phyloP scores from a whole-genome alignment of 2,888 invertebrate genomes.

The Melieria picta region DNA sequence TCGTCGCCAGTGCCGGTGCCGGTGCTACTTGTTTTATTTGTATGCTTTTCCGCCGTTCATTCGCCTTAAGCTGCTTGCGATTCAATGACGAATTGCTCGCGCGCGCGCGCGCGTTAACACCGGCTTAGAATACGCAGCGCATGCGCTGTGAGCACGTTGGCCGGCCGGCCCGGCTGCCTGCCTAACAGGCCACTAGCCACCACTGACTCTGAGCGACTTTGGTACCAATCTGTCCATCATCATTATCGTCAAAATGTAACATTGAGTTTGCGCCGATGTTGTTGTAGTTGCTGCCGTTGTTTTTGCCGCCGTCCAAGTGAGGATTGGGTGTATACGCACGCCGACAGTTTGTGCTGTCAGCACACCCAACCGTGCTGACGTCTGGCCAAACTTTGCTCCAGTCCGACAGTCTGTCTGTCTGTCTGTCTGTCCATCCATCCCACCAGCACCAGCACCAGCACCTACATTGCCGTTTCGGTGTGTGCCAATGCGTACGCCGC shows the following conservation, averaged over 20 bases:
- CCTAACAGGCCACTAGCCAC: neutral
- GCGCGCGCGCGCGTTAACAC: constrained; percentile 10
- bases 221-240: constrained; percentile 65
- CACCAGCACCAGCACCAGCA: neutral
- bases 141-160: neutral
- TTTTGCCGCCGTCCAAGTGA: constrained; percentile 10
- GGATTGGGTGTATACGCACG: neutral
- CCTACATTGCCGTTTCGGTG: neutral
- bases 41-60: too few relatives aligned
- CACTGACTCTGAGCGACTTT: constrained; percentile 51
- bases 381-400: neutral
- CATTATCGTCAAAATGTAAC: constrained; percentile 60
- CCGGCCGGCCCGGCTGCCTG: constrained; percentile 47
- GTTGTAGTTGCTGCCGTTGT: constrained; percentile 28
- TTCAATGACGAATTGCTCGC: constrained; percentile 27
- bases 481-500: neutral
- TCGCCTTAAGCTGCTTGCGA: constrained; percentile 20
- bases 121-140: constrained; percentile 18
- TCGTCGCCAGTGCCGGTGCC: neutral
- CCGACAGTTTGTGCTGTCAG: constrained; percentile 19
- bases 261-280: constrained; percentile 28
- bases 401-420: neutral
- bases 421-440: neutral
- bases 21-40: too few relatives aligned
- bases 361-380: constrained; percentile 21